These are phyloP conservation scores for Copidosoma aretas DNA, from an alignment of 2,888 invertebrate genomes.

Conservation along the genomic window DNA sequence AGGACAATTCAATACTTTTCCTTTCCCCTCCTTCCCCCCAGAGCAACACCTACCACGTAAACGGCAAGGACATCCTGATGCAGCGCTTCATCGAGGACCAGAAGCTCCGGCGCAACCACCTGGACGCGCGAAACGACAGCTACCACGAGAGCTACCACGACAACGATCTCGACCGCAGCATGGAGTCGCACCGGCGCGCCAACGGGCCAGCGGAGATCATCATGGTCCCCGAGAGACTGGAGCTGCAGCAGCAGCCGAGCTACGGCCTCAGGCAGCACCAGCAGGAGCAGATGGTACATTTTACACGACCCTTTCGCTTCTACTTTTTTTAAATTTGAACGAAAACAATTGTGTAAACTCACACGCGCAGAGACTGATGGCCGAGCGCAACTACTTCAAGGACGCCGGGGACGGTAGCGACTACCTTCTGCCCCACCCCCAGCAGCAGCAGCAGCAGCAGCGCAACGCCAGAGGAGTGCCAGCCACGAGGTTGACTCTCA, in stretches of 20 bases:
- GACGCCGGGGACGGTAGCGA: slow-evolving; percentile 9
- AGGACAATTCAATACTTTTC: too few relatives aligned
- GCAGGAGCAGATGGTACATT: slow-evolving; percentile 35
- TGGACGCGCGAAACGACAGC: slow-evolving; percentile 44
- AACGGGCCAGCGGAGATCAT: slow-evolving; percentile 49
- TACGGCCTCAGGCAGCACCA: slow-evolving; percentile 39
- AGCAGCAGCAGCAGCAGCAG: too few relatives aligned
- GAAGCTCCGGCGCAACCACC: slow-evolving; percentile 51
- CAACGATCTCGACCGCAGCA: slow-evolving; percentile 49
- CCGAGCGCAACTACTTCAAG: slow-evolving; percentile 20
- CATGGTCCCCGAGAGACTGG: slow-evolving; percentile 53
- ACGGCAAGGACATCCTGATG: slow-evolving; percentile 85
- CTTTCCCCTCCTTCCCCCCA: slow-evolving; percentile 45
- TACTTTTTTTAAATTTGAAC: not conserved
- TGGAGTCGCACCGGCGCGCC: slow-evolving; percentile 53
- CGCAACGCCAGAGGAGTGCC: not conserved
- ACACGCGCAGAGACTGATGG: slow-evolving; percentile 22
- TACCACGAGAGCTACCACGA: slow-evolving; percentile 48
- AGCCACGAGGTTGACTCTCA: not conserved
- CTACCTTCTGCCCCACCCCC: too few relatives aligned
- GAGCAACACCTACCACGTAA: slow-evolving; percentile 71
- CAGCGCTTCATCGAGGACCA: slow-evolving; percentile 84
- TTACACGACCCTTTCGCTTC: too few relatives aligned
- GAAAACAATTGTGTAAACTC: not conserved
- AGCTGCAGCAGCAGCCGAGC: slow-evolving; percentile 46